These are phyloP conservation scores for Cephalopachus bancanus DNA, from an alignment of 2,797 vertebrate species.

Conservation along the genomic window DNA sequence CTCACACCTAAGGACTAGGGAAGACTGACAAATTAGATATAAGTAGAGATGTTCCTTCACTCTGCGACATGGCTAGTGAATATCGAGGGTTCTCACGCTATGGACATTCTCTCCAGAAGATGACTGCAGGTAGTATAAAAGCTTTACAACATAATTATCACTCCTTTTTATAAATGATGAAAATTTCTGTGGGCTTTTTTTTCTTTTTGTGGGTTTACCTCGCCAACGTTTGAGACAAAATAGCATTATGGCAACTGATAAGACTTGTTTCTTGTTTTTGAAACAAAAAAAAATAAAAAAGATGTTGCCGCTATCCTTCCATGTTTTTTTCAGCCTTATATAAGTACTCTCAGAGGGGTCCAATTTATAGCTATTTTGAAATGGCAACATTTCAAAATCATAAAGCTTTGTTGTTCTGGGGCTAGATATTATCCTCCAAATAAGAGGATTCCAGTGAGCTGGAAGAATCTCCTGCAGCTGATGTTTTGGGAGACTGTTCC, in stretches of 20 bases:
- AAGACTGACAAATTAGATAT: neutral
- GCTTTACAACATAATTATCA: neutral
- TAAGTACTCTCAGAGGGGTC: neutral
- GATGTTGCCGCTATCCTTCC: neutral
- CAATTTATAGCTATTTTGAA: conserved; percentile 65
- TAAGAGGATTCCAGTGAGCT: conserved; percentile 62
- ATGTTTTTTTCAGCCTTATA: neutral
- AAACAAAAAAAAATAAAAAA: conserved; percentile 28
- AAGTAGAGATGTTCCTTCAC: neutral
- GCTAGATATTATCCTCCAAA: conserved; percentile 62
- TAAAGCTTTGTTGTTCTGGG: conserved; percentile 70
- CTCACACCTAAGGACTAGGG: neutral
- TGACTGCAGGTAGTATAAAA: neutral
- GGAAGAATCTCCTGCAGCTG: conserved; percentile 48
- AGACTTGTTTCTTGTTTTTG: conserved; percentile 48
- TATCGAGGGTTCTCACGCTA: neutral
- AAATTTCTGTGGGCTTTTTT: neutral
- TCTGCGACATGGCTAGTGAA: neutral
- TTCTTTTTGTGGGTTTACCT: neutral
- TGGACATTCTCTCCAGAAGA: neutral
- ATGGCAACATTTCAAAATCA: conserved; percentile 73
- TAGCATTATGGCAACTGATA: neutral
- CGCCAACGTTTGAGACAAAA: conserved; percentile 32
- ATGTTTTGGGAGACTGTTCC: conserved; percentile 35
- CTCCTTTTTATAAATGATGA: neutral